Percentiles rank a stretch among this genome's conserved stretches.
Conservation (phyloP, 1,140 invertebrate species). For the Stegodyphus dumicola region DNA sequence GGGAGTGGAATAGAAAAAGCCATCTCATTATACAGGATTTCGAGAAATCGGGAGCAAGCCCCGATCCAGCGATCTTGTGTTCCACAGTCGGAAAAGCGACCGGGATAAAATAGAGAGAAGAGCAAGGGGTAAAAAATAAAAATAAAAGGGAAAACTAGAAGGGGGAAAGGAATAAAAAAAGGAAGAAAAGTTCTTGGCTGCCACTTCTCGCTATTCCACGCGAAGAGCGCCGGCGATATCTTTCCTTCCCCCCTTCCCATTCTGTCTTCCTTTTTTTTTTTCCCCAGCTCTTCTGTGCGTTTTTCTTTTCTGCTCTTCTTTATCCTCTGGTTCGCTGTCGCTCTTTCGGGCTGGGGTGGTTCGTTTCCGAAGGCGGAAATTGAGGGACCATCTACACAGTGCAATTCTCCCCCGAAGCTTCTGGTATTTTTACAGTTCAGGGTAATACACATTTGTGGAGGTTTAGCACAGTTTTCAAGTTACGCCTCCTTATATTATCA, state of each 20-base stretch:
- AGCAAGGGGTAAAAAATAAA: background rate
- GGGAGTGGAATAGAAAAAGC: background rate
- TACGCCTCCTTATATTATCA: too few relatives aligned
- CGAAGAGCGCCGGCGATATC: background rate
- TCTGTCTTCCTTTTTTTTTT: background rate
- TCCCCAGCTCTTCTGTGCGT: background rate
- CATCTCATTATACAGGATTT: constrained; percentile 1
- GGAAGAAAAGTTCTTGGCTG: background rate
- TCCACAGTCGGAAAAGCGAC: too few relatives aligned
- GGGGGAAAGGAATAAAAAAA: background rate
- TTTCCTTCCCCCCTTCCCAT: background rate
- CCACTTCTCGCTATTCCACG: background rate
- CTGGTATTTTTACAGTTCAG: too few relatives aligned
- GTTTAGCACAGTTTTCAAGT: too few relatives aligned
- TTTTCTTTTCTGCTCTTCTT: background rate
- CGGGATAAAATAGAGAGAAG: background rate
- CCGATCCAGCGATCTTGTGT: too few relatives aligned
- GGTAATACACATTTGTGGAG: too few relatives aligned
- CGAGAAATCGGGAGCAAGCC: background rate
- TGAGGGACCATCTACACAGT: too few relatives aligned
- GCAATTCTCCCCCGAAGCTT: too few relatives aligned
- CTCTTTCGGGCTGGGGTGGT: too few relatives aligned
- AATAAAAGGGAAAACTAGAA: background rate
- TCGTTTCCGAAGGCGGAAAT: too few relatives aligned
- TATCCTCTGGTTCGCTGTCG: background rate